Base-by-base conservation (phyloP, 2,797 vertebrate genomes). In the Pipistrellus pipistrellus region DNA sequence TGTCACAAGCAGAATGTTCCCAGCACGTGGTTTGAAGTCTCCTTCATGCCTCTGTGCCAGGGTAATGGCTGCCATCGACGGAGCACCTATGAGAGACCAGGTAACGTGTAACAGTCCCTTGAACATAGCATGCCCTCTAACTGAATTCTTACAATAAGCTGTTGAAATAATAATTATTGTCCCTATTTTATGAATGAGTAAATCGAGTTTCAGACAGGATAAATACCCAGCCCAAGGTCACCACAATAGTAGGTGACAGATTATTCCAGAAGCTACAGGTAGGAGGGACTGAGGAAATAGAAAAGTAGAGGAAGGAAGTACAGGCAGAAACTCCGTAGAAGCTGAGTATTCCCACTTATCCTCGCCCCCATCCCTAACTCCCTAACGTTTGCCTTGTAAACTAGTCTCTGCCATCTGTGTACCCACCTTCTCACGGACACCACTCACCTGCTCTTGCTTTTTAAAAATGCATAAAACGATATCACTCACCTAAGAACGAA, bases 181-280 rank as follows among this genome's bases (percentile, higher is more conserved):
- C 81, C 46, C 32, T 89, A 84, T 85, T 94, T 94, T 93, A 95
- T 59, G 94, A 77, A 84, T 92, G 76, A 95, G 35, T 38, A 82
- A 89, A 93, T 76, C 90, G 89, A 95, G 85, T 90, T 90, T 83
- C 55, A 82, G 86, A 93, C 57, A 87, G 73, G 83, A 87, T 72
- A 92, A 89, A 80, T 69, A 86, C 92, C 55, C 48, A 77, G 53
- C 13, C 32, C 68, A 75, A 48, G 18, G 80, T 75, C 72, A 73
- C 8, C 62, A 75, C 81, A 94, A 12, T 41, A 73, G 72, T 81
- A 88, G n/a, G 51, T 75, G 32, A 87, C 44, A 64, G 84, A 84
- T 91, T 92, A 32, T 86, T 92, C 46, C 68, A 82, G 38, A 85
- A 95, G 53, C 66, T 38, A 89, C 71, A 76, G 55, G 38, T 85